These are phyloP conservation scores for Sclerodermus sp. DNA, from an alignment of 2,888 invertebrate genomes.

Conservation along the genomic window DNA sequence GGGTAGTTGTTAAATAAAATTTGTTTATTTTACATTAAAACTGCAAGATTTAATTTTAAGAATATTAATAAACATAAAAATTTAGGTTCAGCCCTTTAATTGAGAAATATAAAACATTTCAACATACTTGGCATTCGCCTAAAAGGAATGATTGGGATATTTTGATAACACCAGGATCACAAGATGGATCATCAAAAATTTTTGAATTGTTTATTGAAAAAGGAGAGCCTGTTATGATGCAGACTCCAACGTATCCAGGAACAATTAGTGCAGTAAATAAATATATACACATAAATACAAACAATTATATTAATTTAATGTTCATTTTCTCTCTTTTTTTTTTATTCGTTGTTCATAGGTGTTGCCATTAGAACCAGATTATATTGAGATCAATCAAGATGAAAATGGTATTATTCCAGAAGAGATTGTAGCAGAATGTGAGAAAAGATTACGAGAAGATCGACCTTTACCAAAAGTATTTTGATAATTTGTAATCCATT, in stretches of 20 bases:
- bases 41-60: no score
- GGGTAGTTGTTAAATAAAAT: no score
- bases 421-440: conserved; percentile 62
- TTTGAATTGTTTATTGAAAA: conserved; percentile 70
- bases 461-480: conserved; percentile 56
- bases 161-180: conserved; percentile 71
- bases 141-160: conserved; percentile 64
- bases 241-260: conserved; percentile 71
- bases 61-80: not conserved
- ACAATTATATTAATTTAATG: not conserved
- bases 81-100: conserved; percentile 64
- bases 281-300: not conserved
- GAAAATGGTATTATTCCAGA: conserved; percentile 69
- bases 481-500: no score
- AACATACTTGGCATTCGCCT: conserved; percentile 66
- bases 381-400: conserved; percentile 71
- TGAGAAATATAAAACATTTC: conserved; percentile 65
- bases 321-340: conserved; percentile 2
- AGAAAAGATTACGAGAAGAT: conserved; percentile 54
- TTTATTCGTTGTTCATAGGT: conserved; percentile 63
- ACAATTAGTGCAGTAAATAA: conserved; percentile 57
- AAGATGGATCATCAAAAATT: conserved; percentile 74
- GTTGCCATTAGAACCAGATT: conserved; percentile 65
- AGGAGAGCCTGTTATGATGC: conserved; percentile 71
- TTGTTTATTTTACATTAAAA: conserved; percentile 3